Evolutionary conservation across 2,113 vertebrate genomes (phyloP).

Genomic region (Oncorhynchus mykiss): DNA sequence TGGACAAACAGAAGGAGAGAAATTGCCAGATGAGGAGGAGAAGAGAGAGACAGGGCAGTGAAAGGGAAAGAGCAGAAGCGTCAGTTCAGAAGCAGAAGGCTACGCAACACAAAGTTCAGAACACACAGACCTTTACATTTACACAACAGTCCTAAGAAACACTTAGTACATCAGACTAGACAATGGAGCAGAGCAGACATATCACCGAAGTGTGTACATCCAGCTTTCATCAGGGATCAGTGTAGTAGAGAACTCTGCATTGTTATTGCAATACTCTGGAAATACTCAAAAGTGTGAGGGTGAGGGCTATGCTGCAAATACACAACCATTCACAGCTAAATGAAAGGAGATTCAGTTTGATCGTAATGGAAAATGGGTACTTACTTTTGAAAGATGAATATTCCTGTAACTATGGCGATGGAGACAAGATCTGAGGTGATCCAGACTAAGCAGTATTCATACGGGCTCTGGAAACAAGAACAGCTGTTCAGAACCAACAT

Average conservation of each 20-base stretch:
- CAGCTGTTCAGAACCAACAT: neutral
- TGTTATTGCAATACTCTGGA: too few relatives aligned
- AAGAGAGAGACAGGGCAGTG: constrained; percentile 6
- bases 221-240: too few relatives aligned
- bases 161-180: too few relatives aligned
- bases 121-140: neutral
- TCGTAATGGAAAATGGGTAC: constrained; percentile 52
- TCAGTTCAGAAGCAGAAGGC: constrained; percentile 38
- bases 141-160: neutral
- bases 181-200: too few relatives aligned
- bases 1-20: constrained; percentile 54
- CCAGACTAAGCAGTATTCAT: constrained; percentile 90
- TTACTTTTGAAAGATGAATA: constrained; percentile 97
- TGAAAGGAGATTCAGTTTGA: neutral
- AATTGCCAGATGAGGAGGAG: constrained; percentile 42
- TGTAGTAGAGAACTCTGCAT: too few relatives aligned
- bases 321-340: neutral
- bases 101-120: constrained; percentile 2
- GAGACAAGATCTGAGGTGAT: constrained; percentile 89
- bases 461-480: constrained; percentile 79
- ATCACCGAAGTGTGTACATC: neutral
- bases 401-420: constrained; percentile 81
- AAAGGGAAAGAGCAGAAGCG: constrained; percentile 28
- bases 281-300: too few relatives aligned
- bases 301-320: neutral